These are phyloP conservation scores for Hyla sarda DNA, from an alignment of 2,113 vertebrate genomes.

Conservation along the genomic window DNA sequence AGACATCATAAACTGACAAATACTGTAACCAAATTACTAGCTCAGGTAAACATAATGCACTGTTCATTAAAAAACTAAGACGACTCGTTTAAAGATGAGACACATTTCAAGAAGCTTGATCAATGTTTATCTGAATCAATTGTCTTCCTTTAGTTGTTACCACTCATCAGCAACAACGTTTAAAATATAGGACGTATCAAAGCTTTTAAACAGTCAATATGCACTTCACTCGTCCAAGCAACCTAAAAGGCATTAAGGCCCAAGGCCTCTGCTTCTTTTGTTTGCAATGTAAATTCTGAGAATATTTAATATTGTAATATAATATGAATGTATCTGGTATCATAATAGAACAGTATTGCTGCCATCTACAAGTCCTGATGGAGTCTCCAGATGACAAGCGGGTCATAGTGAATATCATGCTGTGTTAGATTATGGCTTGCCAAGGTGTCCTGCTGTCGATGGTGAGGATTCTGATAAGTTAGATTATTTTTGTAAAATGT, in stretches of 20 bases:
- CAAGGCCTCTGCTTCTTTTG: no score
- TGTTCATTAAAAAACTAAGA: not conserved
- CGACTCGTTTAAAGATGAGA: not conserved
- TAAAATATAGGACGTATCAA: not conserved
- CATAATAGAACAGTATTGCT: no score
- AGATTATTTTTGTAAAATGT: no score
- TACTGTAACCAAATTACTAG: not conserved
- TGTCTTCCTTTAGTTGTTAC: not conserved
- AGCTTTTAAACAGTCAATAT: constrained; percentile 8
- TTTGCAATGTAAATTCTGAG: no score
- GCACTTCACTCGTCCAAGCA: no score
- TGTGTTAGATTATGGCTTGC: constrained; percentile 10
- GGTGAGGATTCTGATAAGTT: not conserved
- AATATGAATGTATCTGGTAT: no score
- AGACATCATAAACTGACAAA: not conserved
- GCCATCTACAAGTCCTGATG: no score
- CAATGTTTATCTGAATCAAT: not conserved
- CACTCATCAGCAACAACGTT: not conserved
- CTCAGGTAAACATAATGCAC: no score
- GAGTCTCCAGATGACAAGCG: not conserved
- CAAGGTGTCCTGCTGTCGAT: constrained; percentile 11
- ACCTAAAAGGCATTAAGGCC: no score
- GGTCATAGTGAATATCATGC: constrained; percentile 35
- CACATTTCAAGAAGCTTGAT: not conserved
- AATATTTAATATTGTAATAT: no score